Conservation (phyloP, 1,140 invertebrate species). For the Dendrolimus kikuchii region DNA sequence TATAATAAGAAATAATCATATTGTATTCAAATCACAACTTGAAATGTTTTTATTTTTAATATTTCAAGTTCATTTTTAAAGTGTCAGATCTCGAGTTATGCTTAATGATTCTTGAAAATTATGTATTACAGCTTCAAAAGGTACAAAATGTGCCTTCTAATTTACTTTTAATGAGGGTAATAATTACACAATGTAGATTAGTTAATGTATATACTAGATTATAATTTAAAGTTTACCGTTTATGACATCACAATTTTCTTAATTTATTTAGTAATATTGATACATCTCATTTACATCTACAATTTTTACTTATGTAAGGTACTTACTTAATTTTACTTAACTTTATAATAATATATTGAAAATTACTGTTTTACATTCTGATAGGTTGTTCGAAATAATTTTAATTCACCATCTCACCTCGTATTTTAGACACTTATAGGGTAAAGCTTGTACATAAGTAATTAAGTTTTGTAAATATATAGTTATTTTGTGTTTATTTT, state of each 20-base stretch:
- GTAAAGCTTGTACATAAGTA: too few species aligned
- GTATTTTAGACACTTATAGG: too few species aligned
- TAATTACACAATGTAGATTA: slow-evolving; percentile 24
- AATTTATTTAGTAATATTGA: slow-evolving; percentile 1
- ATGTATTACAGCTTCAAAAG: slow-evolving; percentile 31
- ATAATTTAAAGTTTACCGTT: not conserved
- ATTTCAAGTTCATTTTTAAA: too few species aligned
- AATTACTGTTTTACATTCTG: too few species aligned
- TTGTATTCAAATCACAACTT: not conserved
- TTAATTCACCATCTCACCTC: too few species aligned
- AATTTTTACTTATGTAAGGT: not conserved
- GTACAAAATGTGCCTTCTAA: slow-evolving; percentile 60
- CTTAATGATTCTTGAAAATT: not conserved
- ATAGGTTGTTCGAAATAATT: too few species aligned
- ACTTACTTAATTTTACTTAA: too few species aligned
- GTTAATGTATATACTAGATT: slow-evolving; percentile 27
- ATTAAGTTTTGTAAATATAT: too few species aligned
- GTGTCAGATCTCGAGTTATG: too few species aligned
- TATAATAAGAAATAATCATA: not conserved
- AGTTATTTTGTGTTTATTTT: too few species aligned
- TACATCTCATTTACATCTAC: not conserved
- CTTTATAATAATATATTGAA: too few species aligned
- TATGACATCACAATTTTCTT: not conserved
- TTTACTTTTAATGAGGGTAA: slow-evolving; percentile 50
- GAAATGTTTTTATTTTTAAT: not conserved